Percentiles rank a stretch among this genome's conserved stretches.
phyloP scores from a whole-genome alignment of 2,113 vertebrate species.

The Triplophysa tibetana region DNA sequence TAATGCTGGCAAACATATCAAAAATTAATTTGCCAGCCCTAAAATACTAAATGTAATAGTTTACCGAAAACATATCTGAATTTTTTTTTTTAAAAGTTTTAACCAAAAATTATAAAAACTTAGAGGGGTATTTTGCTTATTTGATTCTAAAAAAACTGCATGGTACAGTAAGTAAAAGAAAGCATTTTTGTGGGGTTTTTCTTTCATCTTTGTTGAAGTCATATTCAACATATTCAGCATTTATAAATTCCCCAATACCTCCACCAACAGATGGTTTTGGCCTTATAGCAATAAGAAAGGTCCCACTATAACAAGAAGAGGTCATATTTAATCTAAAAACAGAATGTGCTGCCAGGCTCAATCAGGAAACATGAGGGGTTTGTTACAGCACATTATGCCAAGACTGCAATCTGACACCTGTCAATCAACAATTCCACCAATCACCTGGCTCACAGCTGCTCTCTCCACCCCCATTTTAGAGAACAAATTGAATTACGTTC shows the following conservation, averaged over 20 bases:
- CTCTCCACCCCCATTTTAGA: conserved; percentile 20
- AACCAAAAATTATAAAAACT: too few species aligned
- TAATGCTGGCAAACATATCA: too few species aligned
- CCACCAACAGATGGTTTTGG: background rate
- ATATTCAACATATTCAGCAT: background rate
- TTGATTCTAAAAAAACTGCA: too few species aligned
- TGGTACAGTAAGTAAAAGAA: too few species aligned
- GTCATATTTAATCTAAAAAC: conserved; percentile 14
- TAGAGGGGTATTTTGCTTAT: too few species aligned
- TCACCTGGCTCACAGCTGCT: conserved; percentile 34
- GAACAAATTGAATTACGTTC: conserved; percentile 20
- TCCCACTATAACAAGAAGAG: background rate
- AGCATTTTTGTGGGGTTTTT: too few species aligned
- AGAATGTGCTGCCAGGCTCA: background rate
- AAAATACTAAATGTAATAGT: too few species aligned
- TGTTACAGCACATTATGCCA: conserved; percentile 25
- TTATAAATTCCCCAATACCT: background rate
- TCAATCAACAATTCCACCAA: conserved; percentile 39
- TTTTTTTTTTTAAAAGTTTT: too few species aligned
- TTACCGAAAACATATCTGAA: too few species aligned
- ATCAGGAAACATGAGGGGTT: conserved; percentile 30
- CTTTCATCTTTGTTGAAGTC: background rate
- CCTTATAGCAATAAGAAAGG: background rate
- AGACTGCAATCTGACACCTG: conserved; percentile 36
- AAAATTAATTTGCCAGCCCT: too few species aligned